Evolutionary conservation across 2,113 vertebrate genomes (phyloP).

Genomic region (Lophura nycthemera): DNA sequence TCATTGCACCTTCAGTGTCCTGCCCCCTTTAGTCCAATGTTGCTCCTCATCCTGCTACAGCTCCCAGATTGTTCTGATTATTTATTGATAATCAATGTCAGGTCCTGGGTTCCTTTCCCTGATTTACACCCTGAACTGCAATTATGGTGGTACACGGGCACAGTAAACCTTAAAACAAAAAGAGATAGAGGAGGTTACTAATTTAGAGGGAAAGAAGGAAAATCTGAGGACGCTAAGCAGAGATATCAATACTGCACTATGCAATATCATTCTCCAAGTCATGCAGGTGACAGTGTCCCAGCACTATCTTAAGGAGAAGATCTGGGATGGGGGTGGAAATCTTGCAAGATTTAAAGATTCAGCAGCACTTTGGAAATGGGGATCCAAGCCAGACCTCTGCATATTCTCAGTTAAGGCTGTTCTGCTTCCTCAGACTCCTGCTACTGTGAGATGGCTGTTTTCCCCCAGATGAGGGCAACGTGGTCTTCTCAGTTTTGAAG

Average conservation of each 20-base stretch:
- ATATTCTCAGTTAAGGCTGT: accelerated
- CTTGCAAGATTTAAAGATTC: background rate
- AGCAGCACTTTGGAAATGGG: background rate
- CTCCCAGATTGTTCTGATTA: background rate
- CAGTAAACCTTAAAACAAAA: background rate
- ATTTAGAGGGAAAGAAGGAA: background rate
- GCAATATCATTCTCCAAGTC: background rate
- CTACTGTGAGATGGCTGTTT: background rate
- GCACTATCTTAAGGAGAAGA: background rate
- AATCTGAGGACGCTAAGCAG: background rate
- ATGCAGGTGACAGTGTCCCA: background rate
- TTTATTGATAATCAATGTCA: conserved; percentile 4
- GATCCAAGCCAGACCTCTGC: background rate
- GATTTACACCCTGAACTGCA: background rate
- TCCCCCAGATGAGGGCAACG: background rate
- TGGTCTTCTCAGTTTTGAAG: background rate
- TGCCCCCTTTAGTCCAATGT: background rate
- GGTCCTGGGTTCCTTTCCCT: background rate
- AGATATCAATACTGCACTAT: background rate
- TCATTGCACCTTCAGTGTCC: background rate
- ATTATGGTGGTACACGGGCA: background rate
- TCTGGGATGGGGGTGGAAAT: background rate
- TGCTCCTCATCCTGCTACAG: background rate
- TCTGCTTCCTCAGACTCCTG: background rate
- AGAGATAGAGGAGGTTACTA: background rate